Base-by-base conservation (phyloP, 2,888 invertebrate genomes). In the Limnephilus lunatus region DNA sequence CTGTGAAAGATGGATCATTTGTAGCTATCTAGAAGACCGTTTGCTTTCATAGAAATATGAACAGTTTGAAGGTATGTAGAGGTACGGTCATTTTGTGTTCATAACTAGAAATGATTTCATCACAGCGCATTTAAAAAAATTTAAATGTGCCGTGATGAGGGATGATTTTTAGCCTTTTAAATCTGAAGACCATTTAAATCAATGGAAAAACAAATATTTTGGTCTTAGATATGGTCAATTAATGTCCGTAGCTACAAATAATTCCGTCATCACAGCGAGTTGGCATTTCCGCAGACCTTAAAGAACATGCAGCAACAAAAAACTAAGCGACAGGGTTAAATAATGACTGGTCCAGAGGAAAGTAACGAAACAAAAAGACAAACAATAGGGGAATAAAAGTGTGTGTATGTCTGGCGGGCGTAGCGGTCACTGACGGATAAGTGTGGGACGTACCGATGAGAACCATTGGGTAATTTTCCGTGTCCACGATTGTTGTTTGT, bases 401-500 rank as follows among this genome's bases (percentile, higher is more conserved):
- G 89, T 92, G 93, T 92, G 92, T 92, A 93, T 91, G 93, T 89
- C 93, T 94, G 91, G 93, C 93, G 94, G 92, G 93, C 93, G 90
- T 88, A 94, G 94, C 94, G 94, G 94, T 94, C 93, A 94, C 94
- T 93, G 94, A 92, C 93, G 93, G 92, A 93, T 94, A 94, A 93
- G 92, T 92, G 81, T 90, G 90, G 92, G 92, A 97, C 97, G 96
- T 97, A 97, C 97, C 97, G 97, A 97, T 96, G 96, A 96, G 96
- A 97, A 97, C 97, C 97, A 97, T 96, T 97, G 96, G 95, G 97
- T 97, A 96, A 97, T 96, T 96, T 96, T 97, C 96, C 97, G 97
- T 96, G 97, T 96, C 97, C 97, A 97, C 97, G 97, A 96, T 95
- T 96, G 97, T 96, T 95, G 97, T 96, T 95, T 92, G 90, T 94